phyloP scores from a whole-genome alignment of 1,140 invertebrate genomes.

The Drosophila equinoxialis region DNA sequence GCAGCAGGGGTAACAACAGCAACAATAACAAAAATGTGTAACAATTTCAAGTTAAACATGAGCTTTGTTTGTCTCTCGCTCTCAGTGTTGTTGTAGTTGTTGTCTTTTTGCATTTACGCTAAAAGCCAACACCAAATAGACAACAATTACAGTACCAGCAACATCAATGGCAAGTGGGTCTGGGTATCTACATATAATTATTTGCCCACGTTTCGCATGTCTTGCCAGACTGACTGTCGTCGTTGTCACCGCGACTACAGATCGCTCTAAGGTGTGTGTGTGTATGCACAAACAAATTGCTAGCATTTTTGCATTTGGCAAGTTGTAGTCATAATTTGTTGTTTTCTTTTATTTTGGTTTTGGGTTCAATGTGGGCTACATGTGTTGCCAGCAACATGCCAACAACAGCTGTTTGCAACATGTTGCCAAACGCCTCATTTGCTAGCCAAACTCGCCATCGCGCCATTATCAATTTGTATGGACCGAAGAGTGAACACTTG shows the following conservation, averaged over 20 bases:
- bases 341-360: slow-evolving; percentile 1
- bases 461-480: slow-evolving; percentile 63
- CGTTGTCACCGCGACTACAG: slow-evolving; percentile 37
- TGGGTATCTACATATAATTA: slow-evolving; percentile 65
- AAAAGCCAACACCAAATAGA: slow-evolving; percentile 77
- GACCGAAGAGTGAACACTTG: slow-evolving; percentile 26
- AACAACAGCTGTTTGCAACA: slow-evolving; percentile 65
- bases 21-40: slow-evolving; percentile 49
- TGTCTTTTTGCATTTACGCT: slow-evolving; percentile 67
- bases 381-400: slow-evolving; percentile 49
- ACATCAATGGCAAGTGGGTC: slow-evolving; percentile 56
- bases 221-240: slow-evolving; percentile 79
- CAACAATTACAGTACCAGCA: slow-evolving; percentile 71
- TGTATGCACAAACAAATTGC: slow-evolving; percentile 39
- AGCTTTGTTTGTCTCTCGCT: slow-evolving; percentile 53
- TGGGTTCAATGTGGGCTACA: slow-evolving; percentile 57
- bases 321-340: slow-evolving; percentile 42
- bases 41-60: slow-evolving; percentile 78
- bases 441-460: slow-evolving; percentile 17
- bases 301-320: slow-evolving; percentile 55
- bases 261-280: slow-evolving; percentile 32
- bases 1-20: slow-evolving; percentile 11
- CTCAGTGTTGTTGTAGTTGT: slow-evolving; percentile 24
- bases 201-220: slow-evolving; percentile 79
- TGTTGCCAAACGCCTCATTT: slow-evolving; percentile 64